Evolutionary conservation across 1,140 invertebrate species (phyloP).

Genomic region (Drosophila azteca): DNA sequence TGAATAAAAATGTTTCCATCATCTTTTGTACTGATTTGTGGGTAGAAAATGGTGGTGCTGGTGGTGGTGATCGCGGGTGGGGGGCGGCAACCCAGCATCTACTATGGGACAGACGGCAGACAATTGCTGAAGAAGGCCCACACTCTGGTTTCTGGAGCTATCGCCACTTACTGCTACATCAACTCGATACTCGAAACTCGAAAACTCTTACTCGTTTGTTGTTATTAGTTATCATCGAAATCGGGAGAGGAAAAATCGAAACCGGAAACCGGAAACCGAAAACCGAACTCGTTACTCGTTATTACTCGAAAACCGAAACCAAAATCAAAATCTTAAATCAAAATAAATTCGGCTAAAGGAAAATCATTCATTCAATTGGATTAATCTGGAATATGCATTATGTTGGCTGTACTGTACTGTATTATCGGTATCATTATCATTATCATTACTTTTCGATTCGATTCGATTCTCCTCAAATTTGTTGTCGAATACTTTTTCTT

Average conservation of each 20-base stretch:
- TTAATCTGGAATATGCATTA: constrained; percentile 50
- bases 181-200: too few relatives aligned
- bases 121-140: too few relatives aligned
- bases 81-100: too few relatives aligned
- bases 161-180: too few relatives aligned
- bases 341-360: constrained; percentile 6
- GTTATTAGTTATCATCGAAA: too few relatives aligned
- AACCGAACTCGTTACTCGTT: neutral
- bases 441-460: constrained; percentile 36
- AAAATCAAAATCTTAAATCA: constrained; percentile 7
- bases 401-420: constrained; percentile 43
- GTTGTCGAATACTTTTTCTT: constrained; percentile 17
- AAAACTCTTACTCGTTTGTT: too few relatives aligned
- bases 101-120: too few relatives aligned
- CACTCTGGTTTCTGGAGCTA: too few relatives aligned
- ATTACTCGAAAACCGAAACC: neutral
- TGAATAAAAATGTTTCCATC: neutral
- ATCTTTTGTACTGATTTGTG: constrained; percentile 11
- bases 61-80: too few relatives aligned
- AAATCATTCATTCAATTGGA: constrained; percentile 20
- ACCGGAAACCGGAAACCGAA: too few relatives aligned
- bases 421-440: constrained; percentile 56
- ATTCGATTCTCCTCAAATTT: constrained; percentile 20
- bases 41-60: neutral
- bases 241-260: too few relatives aligned